These are phyloP conservation scores for Menidia menidia DNA, from an alignment of 2,797 vertebrate genomes.

Conservation along the genomic window DNA sequence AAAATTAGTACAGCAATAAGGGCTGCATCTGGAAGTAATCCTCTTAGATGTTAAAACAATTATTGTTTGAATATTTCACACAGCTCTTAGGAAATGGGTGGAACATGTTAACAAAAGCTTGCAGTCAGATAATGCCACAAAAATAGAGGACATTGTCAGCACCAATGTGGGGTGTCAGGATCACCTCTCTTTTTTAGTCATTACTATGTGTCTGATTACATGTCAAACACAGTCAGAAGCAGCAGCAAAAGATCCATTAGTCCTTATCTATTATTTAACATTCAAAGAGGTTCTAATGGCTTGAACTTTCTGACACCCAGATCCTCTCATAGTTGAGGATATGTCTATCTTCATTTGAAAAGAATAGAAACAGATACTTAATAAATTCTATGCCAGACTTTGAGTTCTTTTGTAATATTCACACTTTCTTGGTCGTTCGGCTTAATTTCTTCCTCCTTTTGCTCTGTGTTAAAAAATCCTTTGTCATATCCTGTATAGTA, in stretches of 20 bases:
- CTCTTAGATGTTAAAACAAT: slow-evolving; percentile 6
- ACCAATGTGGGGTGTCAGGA: slow-evolving; percentile 35
- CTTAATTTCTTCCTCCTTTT: slow-evolving; percentile 35
- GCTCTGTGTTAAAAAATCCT: slow-evolving; percentile 32
- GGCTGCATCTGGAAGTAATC: not conserved
- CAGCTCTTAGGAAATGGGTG: slow-evolving; percentile 16
- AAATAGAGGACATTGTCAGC: slow-evolving; percentile 26
- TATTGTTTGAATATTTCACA: slow-evolving; percentile 32
- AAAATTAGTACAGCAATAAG: slow-evolving; percentile 5
- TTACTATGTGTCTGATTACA: slow-evolving; percentile 58
- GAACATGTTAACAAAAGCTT: slow-evolving; percentile 17
- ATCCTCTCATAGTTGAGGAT: slow-evolving; percentile 62
- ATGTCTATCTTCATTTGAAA: slow-evolving; percentile 38
- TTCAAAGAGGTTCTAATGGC: slow-evolving; percentile 72
- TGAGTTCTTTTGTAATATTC: slow-evolving; percentile 11
- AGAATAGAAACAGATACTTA: slow-evolving; percentile 22
- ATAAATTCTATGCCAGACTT: slow-evolving; percentile 10
- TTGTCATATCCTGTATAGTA: slow-evolving; percentile 2
- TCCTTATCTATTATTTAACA: slow-evolving; percentile 83
- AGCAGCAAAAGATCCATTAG: slow-evolving; percentile 75
- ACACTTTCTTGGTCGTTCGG: slow-evolving; percentile 23
- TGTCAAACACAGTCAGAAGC: slow-evolving; percentile 74
- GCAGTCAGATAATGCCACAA: slow-evolving; percentile 8
- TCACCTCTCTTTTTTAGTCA: slow-evolving; percentile 68
- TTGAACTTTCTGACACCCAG: slow-evolving; percentile 72